Evolutionary conservation across 2,888 invertebrate genomes (phyloP).

Genomic region (Lasioglossum vierecki): DNA sequence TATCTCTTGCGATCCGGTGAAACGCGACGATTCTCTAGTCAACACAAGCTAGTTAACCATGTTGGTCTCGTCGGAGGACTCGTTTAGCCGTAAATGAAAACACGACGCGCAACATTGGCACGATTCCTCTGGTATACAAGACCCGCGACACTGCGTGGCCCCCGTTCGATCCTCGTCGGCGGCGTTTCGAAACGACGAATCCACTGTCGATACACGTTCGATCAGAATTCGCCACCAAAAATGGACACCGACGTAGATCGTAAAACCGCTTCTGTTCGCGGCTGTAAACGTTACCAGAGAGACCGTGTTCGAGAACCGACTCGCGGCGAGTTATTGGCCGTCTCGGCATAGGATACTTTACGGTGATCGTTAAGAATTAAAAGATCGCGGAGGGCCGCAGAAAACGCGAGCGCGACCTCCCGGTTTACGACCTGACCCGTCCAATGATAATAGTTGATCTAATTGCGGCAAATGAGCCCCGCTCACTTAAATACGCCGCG

Average conservation of each 20-base stretch:
- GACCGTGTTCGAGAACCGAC: not conserved
- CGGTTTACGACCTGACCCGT: constrained; percentile 41
- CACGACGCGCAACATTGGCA: constrained; percentile 70
- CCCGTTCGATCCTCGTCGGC: constrained; percentile 9
- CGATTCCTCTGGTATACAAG: constrained; percentile 72
- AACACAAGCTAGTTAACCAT: constrained; percentile 41
- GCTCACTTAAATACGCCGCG: constrained; percentile 39
- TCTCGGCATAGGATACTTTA: not conserved
- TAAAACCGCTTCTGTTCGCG: not conserved
- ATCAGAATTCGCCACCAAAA: constrained; percentile 48
- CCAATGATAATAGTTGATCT: constrained; percentile 67
- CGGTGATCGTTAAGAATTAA: not conserved
- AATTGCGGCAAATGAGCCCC: constrained; percentile 58
- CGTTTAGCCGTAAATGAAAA: constrained; percentile 71
- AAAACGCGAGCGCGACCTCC: not conserved
- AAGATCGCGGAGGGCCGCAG: not conserved
- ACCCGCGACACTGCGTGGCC: constrained; percentile 47
- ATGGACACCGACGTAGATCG: constrained; percentile 37
- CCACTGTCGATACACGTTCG: constrained; percentile 44
- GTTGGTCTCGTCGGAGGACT: constrained; percentile 51
- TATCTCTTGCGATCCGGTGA: constrained; percentile 13
- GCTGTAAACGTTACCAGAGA: not conserved
- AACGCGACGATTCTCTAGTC: constrained; percentile 30
- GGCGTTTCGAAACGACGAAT: constrained; percentile 54
- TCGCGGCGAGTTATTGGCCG: not conserved